phyloP scores from a whole-genome alignment of 2,797 vertebrate genomes.

The Bovichtus variegatus region DNA sequence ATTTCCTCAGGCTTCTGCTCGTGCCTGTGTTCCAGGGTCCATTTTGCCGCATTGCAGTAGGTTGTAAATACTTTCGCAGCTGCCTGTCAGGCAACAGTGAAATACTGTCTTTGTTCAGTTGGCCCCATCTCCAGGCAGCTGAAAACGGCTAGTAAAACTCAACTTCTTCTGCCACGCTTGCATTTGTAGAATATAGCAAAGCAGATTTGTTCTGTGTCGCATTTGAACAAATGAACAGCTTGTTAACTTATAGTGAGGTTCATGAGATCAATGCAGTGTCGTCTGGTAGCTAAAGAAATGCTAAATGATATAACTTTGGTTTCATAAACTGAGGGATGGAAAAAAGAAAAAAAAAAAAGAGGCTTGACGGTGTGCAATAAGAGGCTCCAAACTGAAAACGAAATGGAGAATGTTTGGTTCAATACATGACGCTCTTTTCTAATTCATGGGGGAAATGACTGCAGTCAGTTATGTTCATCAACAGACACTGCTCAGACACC shows the following conservation, averaged over 20 bases:
- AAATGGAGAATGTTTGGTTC: not conserved
- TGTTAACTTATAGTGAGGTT: not conserved
- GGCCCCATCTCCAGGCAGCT: conserved; percentile 84
- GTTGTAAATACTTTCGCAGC: conserved; percentile 99
- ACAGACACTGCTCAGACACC: not conserved
- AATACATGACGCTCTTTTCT: not conserved
- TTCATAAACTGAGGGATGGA: not conserved
- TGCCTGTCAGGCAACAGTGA: conserved; percentile 96
- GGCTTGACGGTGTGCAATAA: not conserved
- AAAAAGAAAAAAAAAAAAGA: not conserved
- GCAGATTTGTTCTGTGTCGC: not conserved
- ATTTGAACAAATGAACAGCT: not conserved
- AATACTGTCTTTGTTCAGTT: conserved; percentile 99
- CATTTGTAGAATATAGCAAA: conserved; percentile 28
- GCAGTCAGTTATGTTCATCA: conserved; percentile 1
- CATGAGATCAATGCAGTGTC: not conserved
- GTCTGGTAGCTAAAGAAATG: not conserved
- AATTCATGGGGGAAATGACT: not conserved
- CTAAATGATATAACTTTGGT: not conserved
- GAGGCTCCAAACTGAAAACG: not conserved
- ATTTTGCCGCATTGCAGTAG: conserved; percentile 96
- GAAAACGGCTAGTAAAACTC: conserved; percentile 80
- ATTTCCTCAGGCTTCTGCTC: conserved; percentile 61
- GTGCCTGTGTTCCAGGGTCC: conserved; percentile 76
- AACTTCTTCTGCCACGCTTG: conserved; percentile 39